A percentile compares a stretch with the other conserved stretches of the same genome.
Evolutionary conservation across 2,797 vertebrate species (phyloP).

Genomic region (Hemibagrus guttatus): DNA sequence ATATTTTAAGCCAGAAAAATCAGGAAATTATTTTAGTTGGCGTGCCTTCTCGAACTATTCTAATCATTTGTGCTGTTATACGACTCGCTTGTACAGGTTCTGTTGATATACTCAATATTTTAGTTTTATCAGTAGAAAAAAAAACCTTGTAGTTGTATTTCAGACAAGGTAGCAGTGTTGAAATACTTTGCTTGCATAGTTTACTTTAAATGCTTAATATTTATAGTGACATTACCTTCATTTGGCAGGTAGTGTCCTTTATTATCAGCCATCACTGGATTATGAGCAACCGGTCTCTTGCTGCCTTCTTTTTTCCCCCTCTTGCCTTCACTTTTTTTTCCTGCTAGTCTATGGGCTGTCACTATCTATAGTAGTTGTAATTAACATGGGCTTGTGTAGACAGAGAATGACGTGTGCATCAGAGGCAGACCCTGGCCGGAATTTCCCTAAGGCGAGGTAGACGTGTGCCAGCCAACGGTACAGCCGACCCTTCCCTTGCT

Average conservation of each 20-base stretch:
- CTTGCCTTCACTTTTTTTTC: conserved; percentile 37
- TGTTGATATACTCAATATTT: not conserved
- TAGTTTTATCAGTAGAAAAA: not conserved
- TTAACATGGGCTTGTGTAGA: conserved; percentile 61
- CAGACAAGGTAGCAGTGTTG: not conserved
- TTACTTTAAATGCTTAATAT: not conserved
- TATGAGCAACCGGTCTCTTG: not conserved
- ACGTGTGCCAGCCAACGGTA: conserved; percentile 24
- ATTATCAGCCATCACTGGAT: not conserved
- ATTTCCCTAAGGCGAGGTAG: conserved; percentile 48
- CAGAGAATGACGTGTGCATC: conserved; percentile 38
- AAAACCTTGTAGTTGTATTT: not conserved
- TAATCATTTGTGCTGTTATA: not conserved
- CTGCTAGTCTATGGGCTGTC: conserved; percentile 22
- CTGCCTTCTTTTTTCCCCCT: conserved; percentile 6
- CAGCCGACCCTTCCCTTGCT: conserved; percentile 39
- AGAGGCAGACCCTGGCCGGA: conserved; percentile 43
- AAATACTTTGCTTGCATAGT: not conserved
- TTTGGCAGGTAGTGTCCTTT: not conserved
- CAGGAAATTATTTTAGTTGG: not conserved
- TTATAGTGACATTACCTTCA: not conserved
- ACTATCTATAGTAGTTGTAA: conserved; percentile 61
- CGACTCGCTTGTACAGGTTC: not conserved
- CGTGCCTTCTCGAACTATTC: not conserved
- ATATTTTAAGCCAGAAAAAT: not conserved